phyloP scores from a whole-genome alignment of 2,113 vertebrate species.

The Vicugna pacos region DNA sequence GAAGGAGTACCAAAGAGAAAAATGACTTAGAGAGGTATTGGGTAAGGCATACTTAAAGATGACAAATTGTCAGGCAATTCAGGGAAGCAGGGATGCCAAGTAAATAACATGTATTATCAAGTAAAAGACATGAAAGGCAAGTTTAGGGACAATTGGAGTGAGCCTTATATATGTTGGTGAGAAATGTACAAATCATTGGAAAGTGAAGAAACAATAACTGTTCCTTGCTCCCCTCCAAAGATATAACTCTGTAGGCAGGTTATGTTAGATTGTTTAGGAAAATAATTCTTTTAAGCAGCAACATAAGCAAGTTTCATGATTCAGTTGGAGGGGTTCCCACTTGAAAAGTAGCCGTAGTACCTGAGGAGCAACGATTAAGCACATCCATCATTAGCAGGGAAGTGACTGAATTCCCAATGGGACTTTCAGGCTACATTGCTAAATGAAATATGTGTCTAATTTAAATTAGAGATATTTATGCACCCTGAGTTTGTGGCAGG shows the following conservation, averaged over 20 bases:
- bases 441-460: not conserved
- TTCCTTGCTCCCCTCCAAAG: not conserved
- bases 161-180: not conserved
- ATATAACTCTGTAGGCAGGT: not conserved
- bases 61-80: not conserved
- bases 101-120: not conserved
- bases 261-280: not conserved
- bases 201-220: not conserved
- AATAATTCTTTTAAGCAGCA: not conserved
- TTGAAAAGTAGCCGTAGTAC: not conserved
- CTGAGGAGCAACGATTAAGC: not conserved
- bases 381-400: not conserved
- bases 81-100: not conserved
- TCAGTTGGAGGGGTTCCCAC: not conserved
- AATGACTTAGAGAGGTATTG: not conserved
- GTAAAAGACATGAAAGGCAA: not conserved
- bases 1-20: slow-evolving; percentile 10
- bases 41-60: not conserved
- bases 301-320: not conserved
- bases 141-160: not conserved
- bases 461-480: not conserved
- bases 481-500: not conserved
- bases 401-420: not conserved
- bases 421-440: not conserved
- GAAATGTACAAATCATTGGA: not conserved